Base-by-base conservation (phyloP, 2,113 vertebrate genomes). In the Podarcis cretensis region DNA sequence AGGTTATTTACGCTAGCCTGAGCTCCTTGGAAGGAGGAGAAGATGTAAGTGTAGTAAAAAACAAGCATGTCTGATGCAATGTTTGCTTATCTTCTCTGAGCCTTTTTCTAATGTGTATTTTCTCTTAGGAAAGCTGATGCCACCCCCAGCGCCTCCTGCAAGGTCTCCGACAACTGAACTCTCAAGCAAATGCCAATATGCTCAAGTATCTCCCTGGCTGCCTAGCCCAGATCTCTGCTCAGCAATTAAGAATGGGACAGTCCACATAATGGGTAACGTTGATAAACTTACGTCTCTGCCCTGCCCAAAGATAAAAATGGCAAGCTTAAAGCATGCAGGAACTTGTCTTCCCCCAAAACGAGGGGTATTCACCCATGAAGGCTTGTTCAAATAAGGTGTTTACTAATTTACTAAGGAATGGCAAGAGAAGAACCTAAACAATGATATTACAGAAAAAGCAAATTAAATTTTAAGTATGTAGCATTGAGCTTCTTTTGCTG, bases 161-260 rank as follows among this genome's bases (percentile, higher is more conserved):
- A 98, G 99, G 35, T 99, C 98, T 18, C 98, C 99, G 80, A 96
- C 96, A 63, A 99, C 99, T 0, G 99, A 99, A 91, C 96, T 99
- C 54, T 97, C 98, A 1, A 97, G 96, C 96, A 98, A 97, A 80
- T 95, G 94, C 90, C 97, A 96, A 63, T 90, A 96, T 85, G 85
- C 95, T 96, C 96, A 94, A 91, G 95, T 84, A 97, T 96, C 65
- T 92, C 91, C 87, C 66, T 92, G 93, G 92, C 86, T 92, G 66
- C 87, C 81, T 78, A 89, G 4, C 93, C 97, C 35, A 92, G 98
- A 88, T 87, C 95, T 59, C 35, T 97, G 89, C 94, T 87, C 91
- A 1, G 75, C 91, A 57, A 92, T 97, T 92, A 97, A 97, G 94
- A 99, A 99, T 12, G 98, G 98, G 94, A 97, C 96, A 86, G 95